Evolutionary conservation across 2,113 vertebrate genomes (phyloP), one percentile per base, ranked within the genome.

Genomic region (Rhagologus leucostigma): DNA sequence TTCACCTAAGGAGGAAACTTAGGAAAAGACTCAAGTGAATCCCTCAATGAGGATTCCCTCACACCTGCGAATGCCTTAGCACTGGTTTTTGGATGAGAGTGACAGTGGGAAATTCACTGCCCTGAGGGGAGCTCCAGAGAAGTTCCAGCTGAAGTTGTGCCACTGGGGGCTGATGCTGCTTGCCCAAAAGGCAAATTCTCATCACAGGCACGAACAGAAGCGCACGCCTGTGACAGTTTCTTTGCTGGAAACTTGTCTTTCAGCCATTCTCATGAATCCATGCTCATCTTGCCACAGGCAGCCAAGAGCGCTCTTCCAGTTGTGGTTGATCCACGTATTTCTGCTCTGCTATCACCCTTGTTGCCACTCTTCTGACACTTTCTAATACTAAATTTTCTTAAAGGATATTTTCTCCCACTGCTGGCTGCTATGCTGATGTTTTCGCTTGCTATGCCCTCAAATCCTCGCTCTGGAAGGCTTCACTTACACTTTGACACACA

Each of bases 211-310:
- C 0, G 2, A 67, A 37, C 9, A 15, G 49, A 14, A 76, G 4
- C 0, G 0, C 1, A 9, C 11, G 7, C 26, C n/a, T 32, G n/a
- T 15, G 67, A 16, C 17, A 20, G 4, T 53, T 74, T 57, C 8
- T 11, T 84, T 37, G 16, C 4, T 86, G n/a, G 42, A 84, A 84
- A 57, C 0, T 19, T 67, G 29, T 7, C 47, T n/a, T 59, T 64
- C 0, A 13, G 18, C 32, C 21, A 27, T 9, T 23, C 39, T 59
- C 1, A 1, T 8, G 8, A 55, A 37, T 56, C 46, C 10, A 6
- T 7, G 12, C 27, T n/a, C 21, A 11, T 49, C 50, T 49, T 42
- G 16, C 39, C 8, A 1, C 0, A 0, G 39, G 44, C 49, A 33
- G 56, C 26, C 10, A 37, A 60, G 30, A 76, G 21, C 6, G 10